phyloP scores from a whole-genome alignment of 2,113 vertebrate species.

The Gobius niger region DNA sequence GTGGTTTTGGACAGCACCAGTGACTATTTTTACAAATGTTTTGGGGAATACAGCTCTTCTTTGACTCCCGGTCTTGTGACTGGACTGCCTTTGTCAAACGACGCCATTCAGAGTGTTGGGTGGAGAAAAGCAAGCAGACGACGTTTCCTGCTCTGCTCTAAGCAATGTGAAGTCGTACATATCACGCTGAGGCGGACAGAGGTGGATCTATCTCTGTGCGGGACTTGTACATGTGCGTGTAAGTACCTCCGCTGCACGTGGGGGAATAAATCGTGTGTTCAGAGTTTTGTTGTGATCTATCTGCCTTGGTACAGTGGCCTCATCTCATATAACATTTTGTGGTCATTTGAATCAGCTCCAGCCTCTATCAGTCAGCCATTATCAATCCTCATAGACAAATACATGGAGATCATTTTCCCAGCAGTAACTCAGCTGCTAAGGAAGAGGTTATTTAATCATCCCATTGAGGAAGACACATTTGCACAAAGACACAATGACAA shows the following conservation, averaged over 20 bases:
- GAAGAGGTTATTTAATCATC: background rate
- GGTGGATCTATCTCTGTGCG: conserved; percentile 35
- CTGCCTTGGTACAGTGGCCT: conserved; percentile 22
- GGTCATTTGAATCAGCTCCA: background rate
- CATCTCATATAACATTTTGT: background rate
- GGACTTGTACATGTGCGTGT: conserved; percentile 51
- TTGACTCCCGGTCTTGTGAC: conserved; percentile 57
- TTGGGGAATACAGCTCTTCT: conserved; percentile 48
- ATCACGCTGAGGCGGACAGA: conserved; percentile 56
- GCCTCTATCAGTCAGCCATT: background rate
- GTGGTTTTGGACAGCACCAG: background rate
- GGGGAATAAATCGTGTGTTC: conserved; percentile 29
- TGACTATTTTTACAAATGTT: background rate
- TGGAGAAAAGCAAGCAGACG: conserved; percentile 24
- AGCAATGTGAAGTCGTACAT: conserved; percentile 52
- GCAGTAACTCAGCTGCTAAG: background rate
- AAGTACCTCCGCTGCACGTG: conserved; percentile 39
- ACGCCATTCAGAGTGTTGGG: conserved; percentile 50
- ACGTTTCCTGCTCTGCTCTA: conserved; percentile 25
- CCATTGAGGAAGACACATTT: background rate
- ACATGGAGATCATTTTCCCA: background rate
- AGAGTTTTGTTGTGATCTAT: conserved; percentile 21
- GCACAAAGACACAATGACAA: background rate
- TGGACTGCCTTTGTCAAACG: conserved; percentile 60
- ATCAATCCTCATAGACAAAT: too few species aligned